Evolutionary conservation across 2,888 invertebrate genomes (phyloP).

Genomic region (Drosophila mulleri): DNA sequence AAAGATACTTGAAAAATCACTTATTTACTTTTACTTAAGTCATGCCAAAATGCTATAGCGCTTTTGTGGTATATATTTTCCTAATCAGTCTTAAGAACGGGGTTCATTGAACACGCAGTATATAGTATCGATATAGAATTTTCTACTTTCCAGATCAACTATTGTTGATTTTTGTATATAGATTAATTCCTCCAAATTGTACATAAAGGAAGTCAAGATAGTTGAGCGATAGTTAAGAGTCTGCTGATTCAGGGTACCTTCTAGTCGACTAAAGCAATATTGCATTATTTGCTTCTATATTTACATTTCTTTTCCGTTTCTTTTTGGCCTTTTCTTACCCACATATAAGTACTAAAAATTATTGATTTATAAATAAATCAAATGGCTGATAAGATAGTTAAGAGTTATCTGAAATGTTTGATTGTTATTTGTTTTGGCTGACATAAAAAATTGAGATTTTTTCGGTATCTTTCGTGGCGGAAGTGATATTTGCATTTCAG

Average conservation of each 20-base stretch:
- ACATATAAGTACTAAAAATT: neutral
- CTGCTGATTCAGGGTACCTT: neutral
- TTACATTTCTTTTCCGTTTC: neutral
- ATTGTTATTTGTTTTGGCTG: neutral
- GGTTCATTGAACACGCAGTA: too few relatives aligned
- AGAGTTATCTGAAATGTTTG: slow-evolving; percentile 4
- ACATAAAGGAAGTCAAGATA: neutral
- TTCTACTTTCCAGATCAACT: too few relatives aligned
- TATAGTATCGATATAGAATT: too few relatives aligned
- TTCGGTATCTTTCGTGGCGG: neutral
- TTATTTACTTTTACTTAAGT: neutral
- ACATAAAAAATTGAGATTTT: neutral
- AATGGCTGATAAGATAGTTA: slow-evolving; percentile 32
- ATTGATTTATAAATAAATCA: slow-evolving; percentile 1
- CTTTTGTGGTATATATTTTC: neutral
- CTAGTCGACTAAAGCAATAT: neutral
- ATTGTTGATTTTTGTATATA: too few relatives aligned
- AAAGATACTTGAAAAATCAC: neutral
- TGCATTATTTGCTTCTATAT: neutral
- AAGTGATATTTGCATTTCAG: neutral
- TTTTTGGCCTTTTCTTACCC: neutral
- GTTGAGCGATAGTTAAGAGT: neutral
- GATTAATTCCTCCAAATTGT: neutral
- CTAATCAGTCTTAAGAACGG: too few relatives aligned
- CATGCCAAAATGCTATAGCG: neutral